Conservation (phyloP, 1,140 invertebrate genomes). For the Trissolcus basalis region DNA sequence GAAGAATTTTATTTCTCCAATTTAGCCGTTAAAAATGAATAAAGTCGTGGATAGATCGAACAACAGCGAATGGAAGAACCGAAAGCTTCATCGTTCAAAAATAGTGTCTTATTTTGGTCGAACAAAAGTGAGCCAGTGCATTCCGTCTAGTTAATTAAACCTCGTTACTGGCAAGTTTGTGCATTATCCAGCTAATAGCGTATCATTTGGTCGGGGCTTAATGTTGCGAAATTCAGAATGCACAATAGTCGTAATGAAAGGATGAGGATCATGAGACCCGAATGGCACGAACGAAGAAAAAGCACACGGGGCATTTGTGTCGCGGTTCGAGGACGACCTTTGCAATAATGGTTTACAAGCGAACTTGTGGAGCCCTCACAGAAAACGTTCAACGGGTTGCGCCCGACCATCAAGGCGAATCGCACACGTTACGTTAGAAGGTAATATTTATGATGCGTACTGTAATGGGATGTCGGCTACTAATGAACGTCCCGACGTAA, state of each 20-base stretch:
- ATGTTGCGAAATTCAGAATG: constrained; percentile 20
- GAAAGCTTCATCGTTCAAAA: no score
- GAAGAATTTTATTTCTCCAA: no score
- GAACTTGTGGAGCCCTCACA: constrained; percentile 39
- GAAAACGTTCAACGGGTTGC: constrained; percentile 46
- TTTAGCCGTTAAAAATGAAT: no score
- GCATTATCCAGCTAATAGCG: constrained; percentile 21
- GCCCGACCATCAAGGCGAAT: constrained; percentile 50
- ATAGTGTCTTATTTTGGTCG: background rate
- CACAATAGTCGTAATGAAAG: constrained; percentile 27
- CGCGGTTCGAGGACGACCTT: constrained; percentile 55
- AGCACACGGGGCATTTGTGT: constrained; percentile 38
- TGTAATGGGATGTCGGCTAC: constrained; percentile 70
- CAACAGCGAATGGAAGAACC: no score
- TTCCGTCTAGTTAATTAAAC: constrained; percentile 25
- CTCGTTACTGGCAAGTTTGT: constrained; percentile 13
- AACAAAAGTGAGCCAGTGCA: background rate
- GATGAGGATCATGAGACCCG: background rate
- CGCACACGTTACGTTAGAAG: constrained; percentile 48
- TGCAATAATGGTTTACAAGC: constrained; percentile 68
- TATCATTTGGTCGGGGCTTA: constrained; percentile 35
- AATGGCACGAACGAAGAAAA: constrained; percentile 19
- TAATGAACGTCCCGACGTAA: constrained; percentile 69
- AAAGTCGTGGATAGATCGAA: no score
- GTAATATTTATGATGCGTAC: constrained; percentile 67